Base-by-base conservation (phyloP, 2,797 vertebrate species). In the Thunnus albacares region DNA sequence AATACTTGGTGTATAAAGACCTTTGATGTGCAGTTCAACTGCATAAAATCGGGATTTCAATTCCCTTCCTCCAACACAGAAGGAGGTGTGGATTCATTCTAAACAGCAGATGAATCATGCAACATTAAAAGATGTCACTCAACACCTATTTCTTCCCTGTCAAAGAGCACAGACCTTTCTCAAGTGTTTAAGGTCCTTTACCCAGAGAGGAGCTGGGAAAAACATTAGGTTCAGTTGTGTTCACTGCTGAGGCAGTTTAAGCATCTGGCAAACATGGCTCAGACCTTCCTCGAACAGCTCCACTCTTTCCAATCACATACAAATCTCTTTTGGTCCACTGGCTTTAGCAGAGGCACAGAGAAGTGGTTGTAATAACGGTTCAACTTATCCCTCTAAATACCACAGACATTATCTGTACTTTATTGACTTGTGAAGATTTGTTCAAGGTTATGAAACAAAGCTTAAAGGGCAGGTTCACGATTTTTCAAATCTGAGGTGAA, bases 281-380 rank as follows among this genome's bases (percentile, higher is more conserved):
- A 65, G 77, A 30, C 71, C 73, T 80, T 84, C 76, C 80, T 68
- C 20, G 0, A 83, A 71, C 81, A 43, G 71, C 70, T 89, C 83
- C 69, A 85, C 85, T 85, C 78, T 82, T 77, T 91, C 53, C 87
- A 86, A 87, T 90, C 88, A 80, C 81, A 47, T 17, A 60, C 76
- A 81, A 74, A 91, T 91, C 89, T 89, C 49, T 62, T 52, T 62
- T 80, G 87, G 88, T 87, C 89, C 79, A 62, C 89, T 71, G 84
- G 86, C 76, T 91, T 85, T 73, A 67, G 72, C 57, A 13, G 71
- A 81, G 70, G 69, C 77, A n/a, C 79, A 80, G 69, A 77, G 79
- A 86, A 81, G 83, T 85, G 83, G 73, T n/a, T 74, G 71, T 71
- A 88, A 90, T 82, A 92, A 89, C 6, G 18, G 67, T 28, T 57